Base-by-base conservation (phyloP, 2,888 invertebrate species). In the Abrostola triplasia region DNA sequence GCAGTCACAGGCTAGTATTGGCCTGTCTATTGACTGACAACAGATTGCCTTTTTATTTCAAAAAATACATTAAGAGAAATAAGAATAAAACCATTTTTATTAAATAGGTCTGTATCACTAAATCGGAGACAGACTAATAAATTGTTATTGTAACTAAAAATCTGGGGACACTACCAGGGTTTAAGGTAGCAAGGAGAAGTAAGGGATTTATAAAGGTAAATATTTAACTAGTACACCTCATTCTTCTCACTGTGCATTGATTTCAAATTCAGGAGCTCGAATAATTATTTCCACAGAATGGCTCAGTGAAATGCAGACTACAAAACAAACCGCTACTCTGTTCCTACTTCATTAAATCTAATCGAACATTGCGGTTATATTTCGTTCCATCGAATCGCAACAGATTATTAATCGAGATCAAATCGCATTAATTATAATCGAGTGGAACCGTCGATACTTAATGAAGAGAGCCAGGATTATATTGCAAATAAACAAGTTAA, bases 381-480 rank as follows among this genome's bases (percentile, higher is more conserved):
- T 71, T 67, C 50, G 36, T 56, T 56, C 53, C 50, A 59, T 61
- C 53, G 64, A 71, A 59, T 67, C 59, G 55, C 61, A 67, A 62
- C 40, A 64, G 71, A 76, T 77, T 79, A 72, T 76, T 67, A 79
- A 76, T 73, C 66, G 70, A 77, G 73, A 82, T 78, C 67, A 62
- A 80, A 82, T 77, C 75, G 71, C 64, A 79, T 76, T 79, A 76
- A 80, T 80, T 82, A 77, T 70, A 57, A 75, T 77, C 57, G 70
- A 81, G 70, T 64, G 69, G 71, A 74, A 74, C 74, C 74, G 73
- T 76, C 76, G 73, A 73, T 74, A 73, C 63, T 70, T 69, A 59
- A 70, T 79, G 70, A 66, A 73, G 70, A 73, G 62, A 61, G 67
- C 64, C 60, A 66, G 72, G 69, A 77, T 77, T 75, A 72, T 59